Evolutionary conservation across 2,113 vertebrate genomes (phyloP).

Genomic region (Chionomys nivalis): DNA sequence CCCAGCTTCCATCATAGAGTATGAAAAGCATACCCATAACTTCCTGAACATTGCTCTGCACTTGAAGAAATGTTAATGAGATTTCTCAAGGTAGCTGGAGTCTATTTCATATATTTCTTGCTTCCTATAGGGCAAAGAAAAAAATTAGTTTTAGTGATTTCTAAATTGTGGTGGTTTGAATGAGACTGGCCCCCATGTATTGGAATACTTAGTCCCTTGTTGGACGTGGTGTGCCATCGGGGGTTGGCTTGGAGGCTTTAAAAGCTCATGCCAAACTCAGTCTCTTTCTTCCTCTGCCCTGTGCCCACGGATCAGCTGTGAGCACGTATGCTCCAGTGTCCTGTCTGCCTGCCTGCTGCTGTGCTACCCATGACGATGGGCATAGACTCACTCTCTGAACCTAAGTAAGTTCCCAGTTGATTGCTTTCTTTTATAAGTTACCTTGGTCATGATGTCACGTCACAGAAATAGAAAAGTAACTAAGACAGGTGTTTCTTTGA

Average conservation of each 20-base stretch:
- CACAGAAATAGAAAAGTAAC: neutral
- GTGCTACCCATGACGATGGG: no score
- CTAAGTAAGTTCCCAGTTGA: neutral
- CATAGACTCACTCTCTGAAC: neutral
- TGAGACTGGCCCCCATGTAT: neutral
- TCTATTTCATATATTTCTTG: neutral
- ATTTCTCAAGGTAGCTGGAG: neutral
- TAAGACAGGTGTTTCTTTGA: neutral
- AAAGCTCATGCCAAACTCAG: neutral
- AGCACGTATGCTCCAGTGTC: neutral
- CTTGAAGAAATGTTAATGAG: neutral
- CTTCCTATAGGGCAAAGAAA: neutral
- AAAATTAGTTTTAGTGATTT: neutral
- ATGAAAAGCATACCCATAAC: neutral
- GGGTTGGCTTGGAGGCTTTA: neutral
- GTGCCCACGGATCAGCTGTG: neutral
- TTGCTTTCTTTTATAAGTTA: neutral
- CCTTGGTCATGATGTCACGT: neutral
- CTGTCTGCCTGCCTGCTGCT: neutral
- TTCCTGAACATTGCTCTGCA: neutral
- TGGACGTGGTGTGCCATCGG: neutral
- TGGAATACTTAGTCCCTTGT: neutral
- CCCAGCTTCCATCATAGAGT: neutral
- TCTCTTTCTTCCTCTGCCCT: neutral
- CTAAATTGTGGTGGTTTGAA: neutral